phyloP scores from a whole-genome alignment of 2,888 invertebrate genomes.

The Calameuta idolon region DNA sequence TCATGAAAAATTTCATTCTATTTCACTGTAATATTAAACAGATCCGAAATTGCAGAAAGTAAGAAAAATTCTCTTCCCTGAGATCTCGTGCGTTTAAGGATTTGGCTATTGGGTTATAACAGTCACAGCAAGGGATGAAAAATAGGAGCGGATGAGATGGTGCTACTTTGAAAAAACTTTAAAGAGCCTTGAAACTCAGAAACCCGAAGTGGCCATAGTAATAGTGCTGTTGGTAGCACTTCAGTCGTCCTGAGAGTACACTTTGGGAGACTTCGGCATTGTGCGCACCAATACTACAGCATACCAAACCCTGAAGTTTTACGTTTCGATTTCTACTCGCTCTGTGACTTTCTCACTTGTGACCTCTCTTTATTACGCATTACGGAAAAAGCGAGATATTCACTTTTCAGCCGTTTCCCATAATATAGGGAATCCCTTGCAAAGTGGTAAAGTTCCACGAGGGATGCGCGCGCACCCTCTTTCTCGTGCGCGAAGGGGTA shows the following conservation, averaged over 20 bases:
- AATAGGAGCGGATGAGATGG: neutral
- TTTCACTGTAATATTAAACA: neutral
- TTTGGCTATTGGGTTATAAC: neutral
- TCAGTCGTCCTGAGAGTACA: constrained; percentile 33
- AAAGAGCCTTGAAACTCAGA: constrained; percentile 39
- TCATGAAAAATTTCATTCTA: neutral
- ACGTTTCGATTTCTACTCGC: neutral
- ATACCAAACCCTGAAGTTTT: neutral
- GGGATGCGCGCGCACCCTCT: neutral
- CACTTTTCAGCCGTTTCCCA: neutral
- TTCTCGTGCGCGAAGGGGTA: neutral
- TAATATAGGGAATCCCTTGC: neutral
- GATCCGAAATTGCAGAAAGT: neutral
- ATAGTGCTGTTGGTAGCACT: constrained; percentile 23
- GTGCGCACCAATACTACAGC: neutral
- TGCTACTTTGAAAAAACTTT: constrained; percentile 22
- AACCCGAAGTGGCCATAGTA: constrained; percentile 35
- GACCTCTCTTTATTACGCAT: neutral
- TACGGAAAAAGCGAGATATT: neutral
- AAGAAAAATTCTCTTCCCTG: neutral
- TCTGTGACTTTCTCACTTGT: neutral
- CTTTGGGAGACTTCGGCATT: neutral
- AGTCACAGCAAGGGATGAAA: neutral
- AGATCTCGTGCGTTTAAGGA: neutral
- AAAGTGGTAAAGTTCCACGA: neutral